Conservation (phyloP, 2,797 vertebrate genomes). For the Danio aesculapii region DNA sequence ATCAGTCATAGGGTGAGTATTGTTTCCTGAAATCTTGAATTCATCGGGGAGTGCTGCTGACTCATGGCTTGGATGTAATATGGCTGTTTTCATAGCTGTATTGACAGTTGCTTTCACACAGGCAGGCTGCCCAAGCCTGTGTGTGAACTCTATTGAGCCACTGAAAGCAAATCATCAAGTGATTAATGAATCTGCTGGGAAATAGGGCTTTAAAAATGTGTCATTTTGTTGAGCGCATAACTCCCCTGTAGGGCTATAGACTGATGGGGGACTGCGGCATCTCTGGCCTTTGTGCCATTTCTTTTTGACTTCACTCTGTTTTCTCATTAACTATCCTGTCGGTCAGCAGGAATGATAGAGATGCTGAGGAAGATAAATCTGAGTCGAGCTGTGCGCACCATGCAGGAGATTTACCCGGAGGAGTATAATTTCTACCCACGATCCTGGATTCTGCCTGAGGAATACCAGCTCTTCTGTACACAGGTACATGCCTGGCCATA, state of each 20-base stretch:
- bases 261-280: not conserved
- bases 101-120: conserved; percentile 27
- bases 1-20: conserved; percentile 16
- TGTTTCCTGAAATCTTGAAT: not conserved
- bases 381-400: conserved; percentile 91
- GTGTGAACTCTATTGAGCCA: not conserved
- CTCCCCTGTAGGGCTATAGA: not conserved
- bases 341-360: conserved; percentile 91
- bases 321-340: conserved; percentile 39
- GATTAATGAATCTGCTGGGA: conserved; percentile 26
- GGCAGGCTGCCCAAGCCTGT: conserved; percentile 1
- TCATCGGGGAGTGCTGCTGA: conserved; percentile 24
- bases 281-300: not conserved
- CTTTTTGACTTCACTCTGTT: conserved; percentile 4
- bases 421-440: conserved; percentile 98
- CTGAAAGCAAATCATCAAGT: conserved; percentile 3
- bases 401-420: conserved; percentile 94
- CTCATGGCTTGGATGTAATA: conserved; percentile 22
- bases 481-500: conserved; percentile 78
- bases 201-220: not conserved
- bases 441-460: conserved; percentile 97
- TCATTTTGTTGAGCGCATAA: not conserved
- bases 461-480: conserved; percentile 87
- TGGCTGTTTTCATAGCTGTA: conserved; percentile 36
- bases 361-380: conserved; percentile 94